Percentiles rank a stretch among this genome's conserved stretches.
Conservation (phyloP, 2,888 invertebrate genomes). For the Cataglyphis cursor region DNA sequence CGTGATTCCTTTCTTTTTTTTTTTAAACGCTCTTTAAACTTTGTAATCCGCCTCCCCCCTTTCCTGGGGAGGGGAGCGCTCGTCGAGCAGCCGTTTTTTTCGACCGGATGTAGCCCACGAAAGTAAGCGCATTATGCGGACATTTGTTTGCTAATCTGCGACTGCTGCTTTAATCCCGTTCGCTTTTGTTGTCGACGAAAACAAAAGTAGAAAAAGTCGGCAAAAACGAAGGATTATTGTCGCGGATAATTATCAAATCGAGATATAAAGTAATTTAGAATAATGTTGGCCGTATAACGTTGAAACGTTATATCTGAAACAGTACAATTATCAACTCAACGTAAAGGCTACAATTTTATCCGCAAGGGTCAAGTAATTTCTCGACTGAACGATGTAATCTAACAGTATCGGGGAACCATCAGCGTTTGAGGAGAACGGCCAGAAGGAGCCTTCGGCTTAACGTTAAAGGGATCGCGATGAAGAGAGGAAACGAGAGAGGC, state of each 20-base stretch:
- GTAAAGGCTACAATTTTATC: background rate
- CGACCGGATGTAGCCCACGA: constrained; percentile 45
- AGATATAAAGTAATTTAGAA: background rate
- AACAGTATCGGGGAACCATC: background rate
- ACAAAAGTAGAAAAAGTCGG: constrained; percentile 5
- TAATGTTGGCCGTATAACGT: background rate
- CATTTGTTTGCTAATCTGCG: constrained; percentile 51
- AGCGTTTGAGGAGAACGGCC: constrained; percentile 15
- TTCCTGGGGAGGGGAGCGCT: background rate
- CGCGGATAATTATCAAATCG: background rate
- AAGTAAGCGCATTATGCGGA: constrained; percentile 48
- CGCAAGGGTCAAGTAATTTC: background rate
- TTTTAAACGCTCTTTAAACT: constrained; percentile 29
- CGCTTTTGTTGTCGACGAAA: constrained; percentile 12
- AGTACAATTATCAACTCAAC: background rate
- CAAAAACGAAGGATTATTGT: constrained; percentile 1
- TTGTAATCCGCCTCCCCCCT: constrained; percentile 9
- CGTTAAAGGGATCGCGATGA: constrained; percentile 55
- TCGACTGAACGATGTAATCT: background rate
- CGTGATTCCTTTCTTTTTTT: background rate
- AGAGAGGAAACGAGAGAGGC: constrained; percentile 75
- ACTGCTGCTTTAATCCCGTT: constrained; percentile 39
- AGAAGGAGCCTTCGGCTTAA: constrained; percentile 15
- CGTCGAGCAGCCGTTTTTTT: constrained; percentile 20
- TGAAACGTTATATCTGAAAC: background rate